Base-by-base conservation (phyloP, 1,140 invertebrate genomes). In the Saxidomus purpurata region DNA sequence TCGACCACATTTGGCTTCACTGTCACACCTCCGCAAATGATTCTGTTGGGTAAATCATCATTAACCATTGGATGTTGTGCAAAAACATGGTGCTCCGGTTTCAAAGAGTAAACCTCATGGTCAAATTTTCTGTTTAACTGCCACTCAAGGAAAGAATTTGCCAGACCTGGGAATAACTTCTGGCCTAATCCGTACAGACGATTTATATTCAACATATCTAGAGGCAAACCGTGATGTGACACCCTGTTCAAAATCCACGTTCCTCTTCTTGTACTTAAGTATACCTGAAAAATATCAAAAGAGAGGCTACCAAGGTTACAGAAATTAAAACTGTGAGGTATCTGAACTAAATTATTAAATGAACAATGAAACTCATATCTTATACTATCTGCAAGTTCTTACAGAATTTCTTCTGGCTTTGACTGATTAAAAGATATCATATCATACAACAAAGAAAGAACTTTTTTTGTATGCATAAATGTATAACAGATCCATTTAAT, bases 1-100 rank as follows among this genome's bases (percentile, higher is more conserved):
- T 89, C 28, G 25, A 83, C 84, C 31, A 96, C 91, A 89, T 96
- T 94, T 36, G 95, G 92, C 87, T 95, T 96, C 22, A 96, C 92
- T 11, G 93, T 93, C 49, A 97, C 94, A 15, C 94, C 92, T 1
- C 96, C 96, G 77, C 93, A 94, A 25, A 95, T 91, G 36, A 97
- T 95, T n/a, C 96, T 92, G 92, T 97, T 96, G 1, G 96, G 95
- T n/a, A 97, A 90, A n/a, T 96, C 96, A 89, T 97, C 96, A 90
- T 97, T 97, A 0, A 97, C 95, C 36, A 95, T 96, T 0, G 96
- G 95, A 91, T 97, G 96, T 87, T 96, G 96, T 15, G 93, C 91
- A 31, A 95, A 94, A 17, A 96, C 93, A 17, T 94, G 81, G 89
- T 97, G 96, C 36, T 94, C 89, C 22, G 96, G 96, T 84, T 96